Conservation (phyloP, 2,888 invertebrate genomes). For the Timema cristinae region DNA sequence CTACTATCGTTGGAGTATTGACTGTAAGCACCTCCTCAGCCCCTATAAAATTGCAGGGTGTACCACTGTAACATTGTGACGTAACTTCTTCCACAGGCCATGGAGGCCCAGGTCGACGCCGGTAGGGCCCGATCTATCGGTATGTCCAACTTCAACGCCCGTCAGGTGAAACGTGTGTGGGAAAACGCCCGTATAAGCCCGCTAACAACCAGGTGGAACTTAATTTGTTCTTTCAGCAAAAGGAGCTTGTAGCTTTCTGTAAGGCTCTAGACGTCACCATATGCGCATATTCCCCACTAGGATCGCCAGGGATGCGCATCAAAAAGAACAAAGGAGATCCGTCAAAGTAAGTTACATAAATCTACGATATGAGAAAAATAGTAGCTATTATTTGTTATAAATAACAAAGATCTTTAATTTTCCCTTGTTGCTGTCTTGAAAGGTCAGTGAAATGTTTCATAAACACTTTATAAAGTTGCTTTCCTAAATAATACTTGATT, state of each 20-base stretch:
- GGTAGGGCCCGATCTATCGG: constrained; percentile 76
- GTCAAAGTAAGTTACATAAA: too few relatives aligned
- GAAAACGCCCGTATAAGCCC: constrained; percentile 59
- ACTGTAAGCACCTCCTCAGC: too few relatives aligned
- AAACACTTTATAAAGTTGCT: too few relatives aligned
- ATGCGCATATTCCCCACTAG: constrained; percentile 37
- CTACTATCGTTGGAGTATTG: too few relatives aligned
- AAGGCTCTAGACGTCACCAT: constrained; percentile 40
- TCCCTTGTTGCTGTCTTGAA: too few relatives aligned
- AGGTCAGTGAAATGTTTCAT: too few relatives aligned
- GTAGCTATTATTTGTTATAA: too few relatives aligned
- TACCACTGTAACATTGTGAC: too few relatives aligned
- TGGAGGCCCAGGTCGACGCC: constrained; percentile 63
- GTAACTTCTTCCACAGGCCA: constrained; percentile 46
- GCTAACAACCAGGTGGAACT: constrained; percentile 57
- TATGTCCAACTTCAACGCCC: constrained; percentile 74
- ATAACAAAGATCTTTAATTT: too few relatives aligned
- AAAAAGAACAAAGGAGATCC: constrained; percentile 5
- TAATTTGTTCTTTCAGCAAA: constrained; percentile 46
- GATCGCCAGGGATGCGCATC: constrained; percentile 31
- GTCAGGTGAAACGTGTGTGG: constrained; percentile 65
- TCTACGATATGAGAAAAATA: too few relatives aligned
- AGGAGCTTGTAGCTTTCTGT: constrained; percentile 40
- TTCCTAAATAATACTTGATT: too few relatives aligned
- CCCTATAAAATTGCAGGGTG: too few relatives aligned